Evolutionary conservation across 2,113 vertebrate genomes (phyloP).

Genomic region (Anser brachyrhynchus): DNA sequence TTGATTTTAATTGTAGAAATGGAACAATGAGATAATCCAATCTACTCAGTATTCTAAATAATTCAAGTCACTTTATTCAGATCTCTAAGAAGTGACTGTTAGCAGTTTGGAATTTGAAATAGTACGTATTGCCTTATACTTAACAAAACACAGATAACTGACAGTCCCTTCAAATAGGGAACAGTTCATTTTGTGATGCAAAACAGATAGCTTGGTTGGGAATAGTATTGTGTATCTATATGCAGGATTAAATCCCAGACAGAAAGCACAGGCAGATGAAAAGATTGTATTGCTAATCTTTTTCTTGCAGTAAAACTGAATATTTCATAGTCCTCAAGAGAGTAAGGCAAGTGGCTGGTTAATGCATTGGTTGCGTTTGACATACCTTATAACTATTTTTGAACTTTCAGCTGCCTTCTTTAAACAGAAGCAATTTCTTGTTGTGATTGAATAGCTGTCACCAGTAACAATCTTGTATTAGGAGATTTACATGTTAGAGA

Average conservation of each 20-base stretch:
- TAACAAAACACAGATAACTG: slow-evolving; percentile 61
- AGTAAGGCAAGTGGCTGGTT: slow-evolving; percentile 19
- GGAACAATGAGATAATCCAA: slow-evolving; percentile 25
- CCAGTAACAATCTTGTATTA: neutral
- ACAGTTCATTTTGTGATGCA: slow-evolving; percentile 57
- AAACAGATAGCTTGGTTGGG: slow-evolving; percentile 45
- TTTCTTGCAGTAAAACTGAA: neutral
- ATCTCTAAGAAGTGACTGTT: slow-evolving; percentile 21
- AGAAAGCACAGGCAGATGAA: slow-evolving; percentile 25
- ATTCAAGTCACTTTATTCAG: slow-evolving; percentile 46
- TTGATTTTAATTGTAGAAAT: slow-evolving; percentile 42
- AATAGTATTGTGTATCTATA: slow-evolving; percentile 32
- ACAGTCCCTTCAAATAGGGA: slow-evolving; percentile 24
- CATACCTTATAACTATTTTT: neutral
- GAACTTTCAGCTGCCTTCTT: slow-evolving; percentile 12
- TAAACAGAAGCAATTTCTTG: neutral
- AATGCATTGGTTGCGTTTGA: neutral
- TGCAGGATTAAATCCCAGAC: slow-evolving; percentile 36
- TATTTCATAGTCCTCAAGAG: slow-evolving; percentile 17
- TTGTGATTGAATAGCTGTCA: slow-evolving; percentile 8
- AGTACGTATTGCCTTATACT: slow-evolving; percentile 39
- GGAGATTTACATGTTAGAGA: neutral
- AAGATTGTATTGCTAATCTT: neutral
- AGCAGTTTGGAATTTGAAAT: slow-evolving; percentile 43
- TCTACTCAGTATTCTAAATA: slow-evolving; percentile 11